phyloP scores from a whole-genome alignment of 2,113 vertebrate genomes.

The Chloropsis cyanopogon region DNA sequence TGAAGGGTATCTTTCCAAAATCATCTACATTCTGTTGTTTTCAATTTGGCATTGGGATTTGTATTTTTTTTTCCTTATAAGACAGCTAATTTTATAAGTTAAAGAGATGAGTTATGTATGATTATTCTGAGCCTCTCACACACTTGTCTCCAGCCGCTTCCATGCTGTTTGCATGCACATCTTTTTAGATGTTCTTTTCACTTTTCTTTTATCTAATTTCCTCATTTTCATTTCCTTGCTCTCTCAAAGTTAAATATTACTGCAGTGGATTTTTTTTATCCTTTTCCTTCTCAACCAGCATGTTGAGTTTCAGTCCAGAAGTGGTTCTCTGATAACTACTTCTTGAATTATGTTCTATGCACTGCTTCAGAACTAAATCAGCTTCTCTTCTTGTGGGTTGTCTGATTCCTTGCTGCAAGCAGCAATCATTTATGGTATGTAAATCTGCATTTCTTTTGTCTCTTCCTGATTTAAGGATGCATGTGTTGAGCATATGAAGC shows the following conservation, averaged over 20 bases:
- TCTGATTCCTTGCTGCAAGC: background rate
- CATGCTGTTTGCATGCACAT: background rate
- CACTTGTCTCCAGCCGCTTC: background rate
- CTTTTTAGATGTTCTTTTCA: background rate
- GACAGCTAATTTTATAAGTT: background rate
- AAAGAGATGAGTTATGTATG: background rate
- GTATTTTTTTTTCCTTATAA: background rate
- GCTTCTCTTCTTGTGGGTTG: background rate
- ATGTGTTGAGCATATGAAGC: background rate
- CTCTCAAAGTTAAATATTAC: background rate
- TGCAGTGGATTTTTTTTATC: background rate
- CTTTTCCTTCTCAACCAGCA: background rate
- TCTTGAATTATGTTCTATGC: background rate
- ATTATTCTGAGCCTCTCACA: background rate
- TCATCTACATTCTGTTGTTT: background rate
- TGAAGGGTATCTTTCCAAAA: background rate
- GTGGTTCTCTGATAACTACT: background rate
- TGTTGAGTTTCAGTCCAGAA: background rate
- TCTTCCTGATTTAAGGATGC: background rate
- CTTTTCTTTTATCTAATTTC: background rate
- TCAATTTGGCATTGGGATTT: background rate
- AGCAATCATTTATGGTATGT: background rate
- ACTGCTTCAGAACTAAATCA: background rate
- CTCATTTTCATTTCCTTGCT: background rate
- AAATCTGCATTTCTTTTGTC: background rate